A percentile compares a stretch with the other conserved stretches of the same genome.
phyloP scores from a whole-genome alignment of 2,888 invertebrate genomes.

The Reticulitermes lucifugus region DNA sequence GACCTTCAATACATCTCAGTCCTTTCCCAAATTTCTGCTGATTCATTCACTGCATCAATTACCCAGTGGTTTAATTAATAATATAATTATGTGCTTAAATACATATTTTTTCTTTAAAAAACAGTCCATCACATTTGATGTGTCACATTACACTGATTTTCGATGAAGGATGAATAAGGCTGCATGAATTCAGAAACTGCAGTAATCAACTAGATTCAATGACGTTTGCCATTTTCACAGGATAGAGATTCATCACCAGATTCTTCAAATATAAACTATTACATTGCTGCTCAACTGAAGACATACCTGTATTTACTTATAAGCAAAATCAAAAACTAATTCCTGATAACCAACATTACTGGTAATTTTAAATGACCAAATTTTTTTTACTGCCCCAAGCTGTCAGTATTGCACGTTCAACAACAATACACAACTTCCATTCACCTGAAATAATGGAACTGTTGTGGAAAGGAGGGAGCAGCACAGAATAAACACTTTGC shows the following conservation, averaged over 20 bases:
- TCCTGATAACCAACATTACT: not conserved
- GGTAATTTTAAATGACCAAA: not conserved
- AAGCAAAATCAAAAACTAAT: not conserved
- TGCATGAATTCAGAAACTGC: slow-evolving; percentile 30
- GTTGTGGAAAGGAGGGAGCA: not conserved
- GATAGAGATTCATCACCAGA: slow-evolving; percentile 10
- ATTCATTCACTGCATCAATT: slow-evolving; percentile 29
- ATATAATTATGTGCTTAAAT: slow-evolving; percentile 41
- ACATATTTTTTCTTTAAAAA: slow-evolving; percentile 37
- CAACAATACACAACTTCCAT: not conserved
- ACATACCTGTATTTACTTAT: not conserved
- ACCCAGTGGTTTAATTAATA: slow-evolving; percentile 33
- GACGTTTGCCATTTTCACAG: not conserved
- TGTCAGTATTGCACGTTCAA: not conserved
- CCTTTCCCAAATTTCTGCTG: slow-evolving; percentile 15
- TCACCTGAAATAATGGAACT: not conserved
- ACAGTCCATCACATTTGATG: slow-evolving; percentile 37
- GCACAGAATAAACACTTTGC: not conserved
- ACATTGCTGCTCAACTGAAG: not conserved
- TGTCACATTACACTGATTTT: slow-evolving; percentile 20
- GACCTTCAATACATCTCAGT: not conserved
- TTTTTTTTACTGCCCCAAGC: not conserved
- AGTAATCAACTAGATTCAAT: slow-evolving; percentile 18
- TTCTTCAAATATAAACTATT: not conserved
- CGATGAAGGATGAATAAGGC: slow-evolving; percentile 35